phyloP scores from a whole-genome alignment of 2,113 vertebrate species.

The Cryptotis parvus region DNA sequence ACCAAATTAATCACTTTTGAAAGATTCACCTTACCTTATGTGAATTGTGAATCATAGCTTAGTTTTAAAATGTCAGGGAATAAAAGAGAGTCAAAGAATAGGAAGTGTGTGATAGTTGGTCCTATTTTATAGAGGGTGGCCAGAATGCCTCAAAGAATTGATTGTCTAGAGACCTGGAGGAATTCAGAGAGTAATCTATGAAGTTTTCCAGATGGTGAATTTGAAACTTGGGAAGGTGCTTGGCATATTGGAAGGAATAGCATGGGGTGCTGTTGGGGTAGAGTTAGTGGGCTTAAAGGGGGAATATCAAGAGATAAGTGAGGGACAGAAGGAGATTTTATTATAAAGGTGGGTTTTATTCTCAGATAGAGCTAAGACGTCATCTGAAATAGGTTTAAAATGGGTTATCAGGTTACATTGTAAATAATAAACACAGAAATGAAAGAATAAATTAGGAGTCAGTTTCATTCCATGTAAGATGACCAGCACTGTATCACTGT shows the following conservation, averaged over 20 bases:
- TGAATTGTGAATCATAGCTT: conserved; percentile 12
- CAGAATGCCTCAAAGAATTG: too few relatives aligned
- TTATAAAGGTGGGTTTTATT: conserved; percentile 17
- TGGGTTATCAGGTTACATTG: neutral
- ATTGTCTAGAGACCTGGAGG: neutral
- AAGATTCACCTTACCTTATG: neutral
- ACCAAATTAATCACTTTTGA: neutral
- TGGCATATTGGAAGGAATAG: neutral
- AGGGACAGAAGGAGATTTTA: neutral
- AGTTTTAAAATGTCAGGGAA: neutral
- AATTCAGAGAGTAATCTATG: conserved; percentile 17
- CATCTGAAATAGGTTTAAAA: conserved; percentile 19
- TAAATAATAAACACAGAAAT: conserved; percentile 9
- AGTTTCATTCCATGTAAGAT: conserved; percentile 5
- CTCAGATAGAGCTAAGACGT: conserved; percentile 2
- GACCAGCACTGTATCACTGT: conserved; percentile 3
- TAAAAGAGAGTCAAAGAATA: neutral
- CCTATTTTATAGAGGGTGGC: too few relatives aligned
- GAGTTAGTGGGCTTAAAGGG: neutral
- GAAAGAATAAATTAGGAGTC: conserved; percentile 12
- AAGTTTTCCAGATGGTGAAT: neutral
- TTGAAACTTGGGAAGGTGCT: conserved; percentile 15
- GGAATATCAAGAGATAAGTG: neutral
- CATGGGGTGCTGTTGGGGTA: neutral
- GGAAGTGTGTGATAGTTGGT: neutral